Evolutionary conservation across 1,140 invertebrate species (phyloP).

Genomic region (Elymnias hypermnestra): DNA sequence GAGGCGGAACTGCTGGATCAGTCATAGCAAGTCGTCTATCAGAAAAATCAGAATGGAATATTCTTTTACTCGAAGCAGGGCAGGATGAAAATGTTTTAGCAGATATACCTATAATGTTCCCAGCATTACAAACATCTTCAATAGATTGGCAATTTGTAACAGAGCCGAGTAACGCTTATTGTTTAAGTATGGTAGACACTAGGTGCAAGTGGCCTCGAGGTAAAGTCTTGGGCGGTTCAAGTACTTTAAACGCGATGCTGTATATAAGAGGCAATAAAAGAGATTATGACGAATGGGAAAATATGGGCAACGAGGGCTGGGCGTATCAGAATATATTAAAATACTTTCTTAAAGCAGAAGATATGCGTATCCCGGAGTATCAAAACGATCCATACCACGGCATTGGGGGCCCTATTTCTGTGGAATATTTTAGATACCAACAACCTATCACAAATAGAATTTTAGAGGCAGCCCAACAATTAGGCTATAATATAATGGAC

Average conservation of each 20-base stretch:
- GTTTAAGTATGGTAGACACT: constrained; percentile 78
- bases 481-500: constrained; percentile 84
- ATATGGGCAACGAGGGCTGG: constrained; percentile 84
- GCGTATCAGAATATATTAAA: constrained; percentile 86
- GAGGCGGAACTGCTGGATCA: constrained; percentile 89
- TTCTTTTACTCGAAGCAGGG: constrained; percentile 89
- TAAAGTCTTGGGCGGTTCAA: constrained; percentile 89
- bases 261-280: constrained; percentile 89
- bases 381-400: constrained; percentile 81
- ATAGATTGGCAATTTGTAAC: constrained; percentile 90
- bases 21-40: constrained; percentile 86
- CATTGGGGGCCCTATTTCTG: constrained; percentile 79
- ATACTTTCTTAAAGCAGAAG: constrained; percentile 87
- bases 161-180: constrained; percentile 81
- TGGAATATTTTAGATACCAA: constrained; percentile 80
- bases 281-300: constrained; percentile 91
- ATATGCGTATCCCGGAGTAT: constrained; percentile 80
- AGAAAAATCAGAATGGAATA: constrained; percentile 81
- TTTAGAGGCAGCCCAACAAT: constrained; percentile 81
- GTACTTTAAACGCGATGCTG: constrained; percentile 91
- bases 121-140: constrained; percentile 82
- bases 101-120: constrained; percentile 86
- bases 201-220: constrained; percentile 85
- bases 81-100: constrained; percentile 85
- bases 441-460: constrained; percentile 80